Percentiles rank a stretch among this genome's conserved stretches.
Conservation (phyloP, 2,113 vertebrate genomes). For the Gopherus flavomarginatus region DNA sequence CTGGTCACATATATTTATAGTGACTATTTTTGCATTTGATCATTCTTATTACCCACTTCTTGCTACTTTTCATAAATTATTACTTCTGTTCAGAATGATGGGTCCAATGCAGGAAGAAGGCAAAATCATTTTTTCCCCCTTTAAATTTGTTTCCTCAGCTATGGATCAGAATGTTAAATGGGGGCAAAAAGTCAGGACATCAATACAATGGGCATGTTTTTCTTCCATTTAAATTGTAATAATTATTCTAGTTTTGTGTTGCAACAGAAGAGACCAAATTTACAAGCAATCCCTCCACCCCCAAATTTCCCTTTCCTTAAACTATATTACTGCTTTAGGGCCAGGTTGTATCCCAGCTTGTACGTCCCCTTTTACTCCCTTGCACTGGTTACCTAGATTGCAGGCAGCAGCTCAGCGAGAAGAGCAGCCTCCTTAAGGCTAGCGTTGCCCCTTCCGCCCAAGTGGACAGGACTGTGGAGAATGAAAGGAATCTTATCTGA, state of each 20-base stretch:
- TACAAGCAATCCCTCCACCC: background rate
- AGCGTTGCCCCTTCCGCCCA: background rate
- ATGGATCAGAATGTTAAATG: background rate
- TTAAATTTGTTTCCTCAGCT: no score
- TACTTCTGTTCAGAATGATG: slow-evolving; percentile 10
- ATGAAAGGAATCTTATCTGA: background rate
- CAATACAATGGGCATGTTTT: background rate
- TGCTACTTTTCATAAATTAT: slow-evolving; percentile 21
- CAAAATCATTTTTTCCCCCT: no score
- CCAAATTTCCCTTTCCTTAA: background rate
- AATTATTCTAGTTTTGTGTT: background rate
- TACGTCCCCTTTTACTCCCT: background rate
- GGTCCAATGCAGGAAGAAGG: background rate
- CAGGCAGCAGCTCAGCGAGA: background rate
- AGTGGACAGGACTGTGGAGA: background rate
- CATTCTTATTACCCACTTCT: slow-evolving; percentile 48
- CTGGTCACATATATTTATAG: background rate
- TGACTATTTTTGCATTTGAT: slow-evolving; percentile 34
- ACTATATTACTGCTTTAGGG: background rate
- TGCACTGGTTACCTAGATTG: background rate
- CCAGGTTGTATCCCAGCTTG: background rate
- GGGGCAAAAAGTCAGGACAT: background rate
- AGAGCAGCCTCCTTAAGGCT: background rate
- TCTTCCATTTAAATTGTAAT: background rate
- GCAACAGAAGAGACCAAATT: background rate